phyloP scores from a whole-genome alignment of 2,113 vertebrate genomes.

The Triplophysa tibetana region DNA sequence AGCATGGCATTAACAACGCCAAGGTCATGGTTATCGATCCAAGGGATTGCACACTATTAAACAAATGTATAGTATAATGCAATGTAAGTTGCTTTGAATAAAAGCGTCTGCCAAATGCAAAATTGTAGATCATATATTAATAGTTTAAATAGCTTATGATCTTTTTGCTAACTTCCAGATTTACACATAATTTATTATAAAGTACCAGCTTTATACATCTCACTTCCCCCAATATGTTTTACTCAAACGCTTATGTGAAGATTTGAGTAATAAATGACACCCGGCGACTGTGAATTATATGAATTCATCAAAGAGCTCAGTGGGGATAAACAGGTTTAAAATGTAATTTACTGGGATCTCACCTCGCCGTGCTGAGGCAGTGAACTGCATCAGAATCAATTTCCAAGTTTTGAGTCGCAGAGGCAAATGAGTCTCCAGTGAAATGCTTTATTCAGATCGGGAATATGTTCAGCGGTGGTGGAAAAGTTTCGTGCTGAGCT shows the following conservation, averaged over 20 bases:
- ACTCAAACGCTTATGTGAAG: background rate
- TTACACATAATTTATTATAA: too few relatives aligned
- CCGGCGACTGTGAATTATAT: conserved; percentile 1
- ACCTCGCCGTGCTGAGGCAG: background rate
- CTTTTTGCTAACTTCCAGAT: too few relatives aligned
- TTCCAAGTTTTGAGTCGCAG: conserved; percentile 16
- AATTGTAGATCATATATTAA: too few relatives aligned
- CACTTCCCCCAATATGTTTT: too few relatives aligned
- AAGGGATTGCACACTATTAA: too few relatives aligned
- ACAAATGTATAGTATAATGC: too few relatives aligned
- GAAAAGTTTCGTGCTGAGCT: conserved; percentile 18
- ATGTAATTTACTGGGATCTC: conserved; percentile 24
- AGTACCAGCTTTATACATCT: too few relatives aligned
- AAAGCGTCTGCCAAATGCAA: too few relatives aligned
- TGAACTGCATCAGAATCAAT: conserved; percentile 37
- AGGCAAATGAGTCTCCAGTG: conserved; percentile 39
- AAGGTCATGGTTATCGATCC: too few relatives aligned
- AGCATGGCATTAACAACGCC: too few relatives aligned
- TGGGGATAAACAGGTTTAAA: conserved; percentile 30
- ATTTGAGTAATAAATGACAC: background rate
- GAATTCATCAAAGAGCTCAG: conserved; percentile 16
- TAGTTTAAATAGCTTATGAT: too few relatives aligned
- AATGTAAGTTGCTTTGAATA: too few relatives aligned
- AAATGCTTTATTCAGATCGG: background rate
- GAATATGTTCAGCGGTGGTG: background rate